Evolutionary conservation across 2,888 invertebrate genomes (phyloP).

Genomic region (Himalopsyche japonica): DNA sequence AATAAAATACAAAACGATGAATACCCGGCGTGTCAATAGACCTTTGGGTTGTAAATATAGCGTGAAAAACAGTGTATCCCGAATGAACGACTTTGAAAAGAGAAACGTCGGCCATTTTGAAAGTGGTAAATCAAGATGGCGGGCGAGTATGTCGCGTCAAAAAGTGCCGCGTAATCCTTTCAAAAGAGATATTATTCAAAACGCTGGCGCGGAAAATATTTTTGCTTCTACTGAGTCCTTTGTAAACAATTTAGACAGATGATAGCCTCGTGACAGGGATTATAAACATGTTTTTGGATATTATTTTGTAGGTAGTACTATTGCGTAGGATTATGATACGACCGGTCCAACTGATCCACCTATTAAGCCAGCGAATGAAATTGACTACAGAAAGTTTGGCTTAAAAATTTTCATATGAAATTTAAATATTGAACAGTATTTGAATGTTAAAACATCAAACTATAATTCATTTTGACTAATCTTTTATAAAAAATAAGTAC

Average conservation of each 20-base stretch:
- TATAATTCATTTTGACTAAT: too few relatives aligned
- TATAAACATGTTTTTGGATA: not conserved
- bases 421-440: too few relatives aligned
- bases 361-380: not conserved
- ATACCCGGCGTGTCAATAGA: not conserved
- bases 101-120: not conserved
- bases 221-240: not conserved
- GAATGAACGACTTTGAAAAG: not conserved
- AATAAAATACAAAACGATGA: not conserved
- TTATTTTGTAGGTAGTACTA: not conserved
- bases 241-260: not conserved
- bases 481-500: too few relatives aligned
- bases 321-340: not conserved
- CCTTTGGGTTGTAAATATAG: not conserved
- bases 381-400: not conserved
- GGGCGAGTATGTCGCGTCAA: not conserved
- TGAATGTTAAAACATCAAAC: too few relatives aligned
- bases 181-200: conserved; percentile 1
- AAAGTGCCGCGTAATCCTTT: conserved; percentile 1
- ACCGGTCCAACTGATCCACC: not conserved
- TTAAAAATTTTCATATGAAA: not conserved
- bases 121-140: not conserved
- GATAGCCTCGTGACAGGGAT: not conserved
- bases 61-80: not conserved
- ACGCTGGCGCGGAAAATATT: not conserved